Evolutionary conservation across 2,888 invertebrate species (phyloP).

Genomic region (Holacanthella duospinosa): DNA sequence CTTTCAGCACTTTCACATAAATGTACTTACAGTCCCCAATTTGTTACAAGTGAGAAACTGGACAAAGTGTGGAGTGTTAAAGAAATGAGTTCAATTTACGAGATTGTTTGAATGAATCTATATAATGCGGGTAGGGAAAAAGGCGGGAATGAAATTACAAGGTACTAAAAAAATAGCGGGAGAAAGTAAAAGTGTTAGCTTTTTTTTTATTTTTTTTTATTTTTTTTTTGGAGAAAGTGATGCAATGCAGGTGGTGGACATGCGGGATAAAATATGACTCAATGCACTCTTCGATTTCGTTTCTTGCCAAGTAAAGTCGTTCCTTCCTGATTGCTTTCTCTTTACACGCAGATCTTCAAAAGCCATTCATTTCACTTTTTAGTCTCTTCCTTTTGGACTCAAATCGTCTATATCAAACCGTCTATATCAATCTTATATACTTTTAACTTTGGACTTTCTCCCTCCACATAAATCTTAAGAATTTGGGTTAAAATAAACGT

Average conservation of each 20-base stretch:
- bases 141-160: neutral
- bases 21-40: neutral
- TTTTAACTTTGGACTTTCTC: neutral
- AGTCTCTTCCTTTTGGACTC: neutral
- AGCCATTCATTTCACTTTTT: neutral
- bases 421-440: neutral
- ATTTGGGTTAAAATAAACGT: neutral
- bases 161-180: neutral
- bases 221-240: neutral
- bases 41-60: neutral
- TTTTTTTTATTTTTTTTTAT: no score
- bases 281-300: conserved; percentile 14
- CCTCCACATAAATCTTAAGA: neutral
- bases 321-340: conserved; percentile 15
- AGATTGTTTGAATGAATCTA: neutral
- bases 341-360: conserved; percentile 6
- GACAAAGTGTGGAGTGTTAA: neutral
- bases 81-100: neutral
- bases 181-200: neutral
- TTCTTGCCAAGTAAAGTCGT: conserved; percentile 13
- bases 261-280: conserved; percentile 9
- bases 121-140: no score
- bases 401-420: neutral
- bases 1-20: neutral
- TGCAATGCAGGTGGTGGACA: conserved; percentile 8